These are phyloP conservation scores for Scatophagus argus DNA, from an alignment of 2,113 vertebrate genomes.

Conservation along the genomic window DNA sequence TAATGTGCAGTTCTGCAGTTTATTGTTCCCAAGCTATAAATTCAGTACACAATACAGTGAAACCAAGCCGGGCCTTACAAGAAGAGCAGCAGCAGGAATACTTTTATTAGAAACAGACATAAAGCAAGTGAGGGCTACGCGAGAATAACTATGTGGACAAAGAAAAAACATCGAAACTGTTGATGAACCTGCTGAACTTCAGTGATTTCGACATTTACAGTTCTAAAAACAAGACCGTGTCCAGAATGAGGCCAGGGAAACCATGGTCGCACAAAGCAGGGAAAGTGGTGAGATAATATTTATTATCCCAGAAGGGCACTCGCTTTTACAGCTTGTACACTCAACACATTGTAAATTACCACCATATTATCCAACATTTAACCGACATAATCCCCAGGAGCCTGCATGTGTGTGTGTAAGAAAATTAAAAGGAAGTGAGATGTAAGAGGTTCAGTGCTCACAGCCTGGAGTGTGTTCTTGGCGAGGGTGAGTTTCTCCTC, in stretches of 20 bases:
- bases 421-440: not conserved
- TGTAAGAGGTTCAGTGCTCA: slow-evolving; percentile 79
- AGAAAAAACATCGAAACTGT: not conserved
- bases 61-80: not conserved
- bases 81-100: not conserved
- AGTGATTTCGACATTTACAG: not conserved
- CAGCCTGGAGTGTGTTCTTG: slow-evolving; percentile 96
- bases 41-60: not conserved
- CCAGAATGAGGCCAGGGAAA: not conserved
- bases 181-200: not conserved
- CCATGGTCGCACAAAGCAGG: slow-evolving; percentile 1
- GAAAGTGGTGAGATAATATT: slow-evolving; percentile 24
- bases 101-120: not conserved
- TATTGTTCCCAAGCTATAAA: not conserved
- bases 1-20: not conserved
- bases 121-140: not conserved
- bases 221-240: not conserved
- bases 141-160: not conserved
- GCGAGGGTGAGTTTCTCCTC: slow-evolving; percentile 98
- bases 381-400: not conserved
- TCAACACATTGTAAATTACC: slow-evolving; percentile 18
- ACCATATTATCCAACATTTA: not conserved
- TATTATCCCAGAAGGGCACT: slow-evolving; percentile 8
- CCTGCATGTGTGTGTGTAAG: not conserved
- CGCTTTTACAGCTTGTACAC: not conserved